Percentiles rank a stretch among this genome's conserved stretches.
phyloP scores from a whole-genome alignment of 2,113 vertebrate species.

The Coptodon rendalli region DNA sequence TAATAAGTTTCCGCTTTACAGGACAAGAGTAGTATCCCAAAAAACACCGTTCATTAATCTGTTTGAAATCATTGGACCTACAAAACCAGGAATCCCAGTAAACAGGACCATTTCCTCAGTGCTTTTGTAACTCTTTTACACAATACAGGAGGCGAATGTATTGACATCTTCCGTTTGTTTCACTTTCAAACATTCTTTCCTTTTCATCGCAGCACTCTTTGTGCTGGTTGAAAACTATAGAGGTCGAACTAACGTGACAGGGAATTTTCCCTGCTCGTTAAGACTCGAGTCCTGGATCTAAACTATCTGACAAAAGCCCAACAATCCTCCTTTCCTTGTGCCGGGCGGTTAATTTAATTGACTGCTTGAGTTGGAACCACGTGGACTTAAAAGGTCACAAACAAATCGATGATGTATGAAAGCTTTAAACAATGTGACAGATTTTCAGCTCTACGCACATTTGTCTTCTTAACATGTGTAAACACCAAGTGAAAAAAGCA shows the following conservation, averaged over 20 bases:
- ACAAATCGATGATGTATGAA: background rate
- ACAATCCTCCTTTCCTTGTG: too few species aligned
- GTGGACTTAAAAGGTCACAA: background rate
- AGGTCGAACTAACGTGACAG: background rate
- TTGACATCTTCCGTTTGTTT: background rate
- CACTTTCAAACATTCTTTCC: background rate
- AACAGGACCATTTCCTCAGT: background rate
- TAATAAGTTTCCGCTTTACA: background rate
- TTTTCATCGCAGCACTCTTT: background rate
- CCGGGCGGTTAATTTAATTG: background rate
- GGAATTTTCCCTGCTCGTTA: conserved; percentile 12
- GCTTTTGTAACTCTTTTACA: background rate
- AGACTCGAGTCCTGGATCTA: background rate
- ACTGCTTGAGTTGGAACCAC: background rate
- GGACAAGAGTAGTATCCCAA: background rate
- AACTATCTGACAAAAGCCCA: background rate
- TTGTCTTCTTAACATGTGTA: background rate
- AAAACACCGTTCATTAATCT: background rate
- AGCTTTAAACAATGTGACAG: background rate
- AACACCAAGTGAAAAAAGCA: conserved; percentile 6
- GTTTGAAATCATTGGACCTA: background rate
- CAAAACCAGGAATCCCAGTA: background rate
- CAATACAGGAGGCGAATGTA: background rate
- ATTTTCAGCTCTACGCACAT: background rate
- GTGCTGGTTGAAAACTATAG: background rate